Base-by-base conservation (phyloP, 2,888 invertebrate species). In the Rotaria macrura region DNA sequence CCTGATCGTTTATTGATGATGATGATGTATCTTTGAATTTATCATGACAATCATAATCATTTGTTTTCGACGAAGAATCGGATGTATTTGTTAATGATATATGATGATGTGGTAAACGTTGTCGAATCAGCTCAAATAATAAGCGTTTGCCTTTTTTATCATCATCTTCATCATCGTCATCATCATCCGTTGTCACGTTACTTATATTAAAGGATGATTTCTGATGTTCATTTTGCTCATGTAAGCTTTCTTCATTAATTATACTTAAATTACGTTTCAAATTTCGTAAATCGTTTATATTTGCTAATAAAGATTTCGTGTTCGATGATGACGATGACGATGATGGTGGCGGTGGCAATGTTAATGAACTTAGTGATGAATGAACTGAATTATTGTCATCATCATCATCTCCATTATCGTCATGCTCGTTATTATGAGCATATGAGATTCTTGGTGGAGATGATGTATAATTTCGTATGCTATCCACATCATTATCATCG, bases 331-430 rank as follows among this genome's bases (percentile, higher is more conserved):
- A 49, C 17, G 34, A 9, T n/a, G n/a, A 23, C 1, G 74, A 40
- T 40, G 40, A 38, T 9, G 38, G 74, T 10, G 25, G 40, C 43
- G 20, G 9, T 74, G 74, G 74, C 25, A 74, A 74, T 40, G 74
- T 74, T 40, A 74, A 43, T n/a, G 74, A 74, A 74, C 74, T 74
- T n/a, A 74, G 25, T 38, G 74, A 74, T 74, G 74, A 74, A 74
- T 43, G 74, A 40, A 74, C 12, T 12, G 74, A 74, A 38, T 38
- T 9, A 43, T 38, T 74, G 43, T 74, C 74, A 43, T 74, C 74
- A 74, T 65, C 65, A 65, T 65, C 65, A 29, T 34, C 65, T 9
- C 34, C 2, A 65, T 29, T 34, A 65, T 65, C 14, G n/a, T n/a
- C n/a, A n/a, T n/a, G n/a, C n/a, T n/a, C n/a, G n/a, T n/a, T n/a